Evolutionary conservation across 1,140 invertebrate genomes (phyloP).

Genomic region (Lordiphosa clarofinis): DNA sequence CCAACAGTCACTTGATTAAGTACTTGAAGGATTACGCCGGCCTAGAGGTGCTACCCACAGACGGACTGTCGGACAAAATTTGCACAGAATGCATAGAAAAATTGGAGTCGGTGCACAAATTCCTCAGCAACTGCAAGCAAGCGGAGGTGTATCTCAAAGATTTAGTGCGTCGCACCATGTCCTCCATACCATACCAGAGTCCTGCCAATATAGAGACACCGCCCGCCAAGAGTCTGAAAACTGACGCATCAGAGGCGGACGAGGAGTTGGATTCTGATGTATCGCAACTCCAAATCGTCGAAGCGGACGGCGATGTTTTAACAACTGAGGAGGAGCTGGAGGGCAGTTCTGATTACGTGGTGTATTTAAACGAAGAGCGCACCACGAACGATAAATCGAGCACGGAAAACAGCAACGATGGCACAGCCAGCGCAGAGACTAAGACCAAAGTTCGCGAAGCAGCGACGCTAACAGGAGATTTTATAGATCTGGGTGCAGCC

Average conservation of each 20-base stretch:
- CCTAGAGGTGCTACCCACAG: conserved; percentile 30
- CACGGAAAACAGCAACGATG: neutral
- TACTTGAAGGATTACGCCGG: conserved; percentile 46
- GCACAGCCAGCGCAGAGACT: too few species aligned
- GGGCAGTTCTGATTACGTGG: too few species aligned
- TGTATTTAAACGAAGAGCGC: too few species aligned
- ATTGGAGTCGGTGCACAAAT: conserved; percentile 35
- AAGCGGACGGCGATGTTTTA: neutral
- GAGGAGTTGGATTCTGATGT: neutral
- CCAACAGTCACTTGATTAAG: conserved; percentile 4
- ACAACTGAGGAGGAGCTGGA: neutral
- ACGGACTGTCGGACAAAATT: conserved; percentile 64
- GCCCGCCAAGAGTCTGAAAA: neutral
- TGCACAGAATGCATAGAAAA: conserved; percentile 39
- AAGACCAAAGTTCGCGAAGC: neutral
- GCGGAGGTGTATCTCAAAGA: conserved; percentile 43
- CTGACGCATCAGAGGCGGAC: neutral
- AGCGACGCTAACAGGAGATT: neutral
- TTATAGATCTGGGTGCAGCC: conserved; percentile 30
- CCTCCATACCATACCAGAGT: conserved; percentile 23
- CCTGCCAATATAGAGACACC: neutral
- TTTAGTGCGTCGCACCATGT: conserved; percentile 53
- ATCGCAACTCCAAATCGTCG: neutral
- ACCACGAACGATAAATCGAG: neutral
- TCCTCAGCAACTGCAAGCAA: conserved; percentile 40